A percentile compares a stretch with the other conserved stretches of the same genome.
Evolutionary conservation across 2,113 vertebrate genomes (phyloP).

Genomic region (Nycticorax nycticorax): DNA sequence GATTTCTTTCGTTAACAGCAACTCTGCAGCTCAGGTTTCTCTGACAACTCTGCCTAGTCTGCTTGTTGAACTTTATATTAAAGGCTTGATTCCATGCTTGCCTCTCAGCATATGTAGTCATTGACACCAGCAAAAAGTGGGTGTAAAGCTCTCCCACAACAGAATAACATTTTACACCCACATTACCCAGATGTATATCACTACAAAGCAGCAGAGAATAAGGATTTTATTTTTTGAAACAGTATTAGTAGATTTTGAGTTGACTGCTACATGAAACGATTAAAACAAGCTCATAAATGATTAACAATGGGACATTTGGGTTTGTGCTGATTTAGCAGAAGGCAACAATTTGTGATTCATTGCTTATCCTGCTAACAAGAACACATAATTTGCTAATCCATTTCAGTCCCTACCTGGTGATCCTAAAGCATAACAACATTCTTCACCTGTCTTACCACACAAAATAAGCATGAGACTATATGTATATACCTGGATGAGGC

Average conservation of each 20-base stretch:
- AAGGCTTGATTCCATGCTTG: neutral
- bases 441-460: neutral
- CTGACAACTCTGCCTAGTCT: slow-evolving; percentile 17
- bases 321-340: slow-evolving; percentile 34
- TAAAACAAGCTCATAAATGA: neutral
- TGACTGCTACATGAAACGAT: neutral
- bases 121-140: neutral
- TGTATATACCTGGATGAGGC: neutral
- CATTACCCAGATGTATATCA: neutral
- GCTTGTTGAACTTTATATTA: slow-evolving; percentile 9
- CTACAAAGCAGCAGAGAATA: neutral
- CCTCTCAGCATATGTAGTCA: neutral
- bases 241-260: neutral
- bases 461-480: neutral
- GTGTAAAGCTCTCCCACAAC: neutral
- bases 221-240: slow-evolving; percentile 8
- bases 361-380: neutral
- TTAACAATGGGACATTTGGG: neutral
- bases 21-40: neutral
- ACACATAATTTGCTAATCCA: neutral
- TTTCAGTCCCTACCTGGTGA: neutral
- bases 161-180: neutral
- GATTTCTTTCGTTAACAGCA: slow-evolving; percentile 13
- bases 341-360: neutral
- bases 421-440: neutral